Base-by-base conservation (phyloP, 2,113 vertebrate genomes). In the Psophia crepitans region DNA sequence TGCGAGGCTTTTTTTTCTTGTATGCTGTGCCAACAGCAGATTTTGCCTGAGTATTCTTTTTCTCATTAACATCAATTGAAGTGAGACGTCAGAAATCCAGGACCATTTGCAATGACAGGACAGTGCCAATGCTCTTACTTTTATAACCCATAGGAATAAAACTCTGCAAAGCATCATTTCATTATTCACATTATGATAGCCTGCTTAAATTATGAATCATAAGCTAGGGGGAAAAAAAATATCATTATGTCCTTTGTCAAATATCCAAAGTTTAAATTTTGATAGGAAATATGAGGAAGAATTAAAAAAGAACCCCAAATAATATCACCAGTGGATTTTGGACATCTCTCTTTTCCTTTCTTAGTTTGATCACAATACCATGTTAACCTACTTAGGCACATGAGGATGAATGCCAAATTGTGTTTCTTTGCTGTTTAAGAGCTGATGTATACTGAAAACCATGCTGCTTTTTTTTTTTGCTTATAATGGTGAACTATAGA, bases 51-150 rank as follows among this genome's bases (percentile, higher is more conserved):
- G 95, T 74, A 70, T 94, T 90, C 86, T 94, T 95, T 95, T 89
- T 65, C 97, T 96, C 93, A 95, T 97, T 97, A 96, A 89, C 93
- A 93, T 96, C 94, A 94, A 48, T 77, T 84, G 92, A 96, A 97
- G 95, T 94, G 96, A 97, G 96, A 97, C 46, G 21, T 97, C 96
- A 97, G 90, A 91, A 96, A 95, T 95, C 68, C 77, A 95, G 95
- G 92, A 87, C 94, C 92, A 90, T 94, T 96, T 96, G 92, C 95
- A 93, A 58, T 95, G 96, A 96, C 96, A 97, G 95, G 94, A 93
- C 87, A 92, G 84, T 92, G 96, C 92, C 94, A 95, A 35, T 81
- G 95, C 78, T 95, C 78, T 95, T 93, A 89, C 85, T 95, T 96
- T 94, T 53, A 79, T 86, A 95, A 94, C 96, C 96, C 95, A 87